Conservation (phyloP, 2,888 invertebrate genomes). For the Vesta saturnalis region DNA sequence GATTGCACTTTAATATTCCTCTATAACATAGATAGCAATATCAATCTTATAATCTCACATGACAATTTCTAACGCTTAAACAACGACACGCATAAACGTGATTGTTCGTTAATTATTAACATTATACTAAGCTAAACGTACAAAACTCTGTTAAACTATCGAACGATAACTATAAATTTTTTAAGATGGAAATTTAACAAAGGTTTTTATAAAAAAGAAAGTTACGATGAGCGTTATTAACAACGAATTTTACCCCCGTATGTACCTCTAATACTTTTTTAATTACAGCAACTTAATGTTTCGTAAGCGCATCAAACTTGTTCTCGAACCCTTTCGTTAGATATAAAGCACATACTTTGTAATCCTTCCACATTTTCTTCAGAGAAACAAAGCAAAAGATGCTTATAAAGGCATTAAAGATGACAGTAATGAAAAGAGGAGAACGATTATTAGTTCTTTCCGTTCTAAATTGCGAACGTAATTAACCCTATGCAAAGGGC, state of each 20-base stretch:
- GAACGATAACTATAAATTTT: not conserved
- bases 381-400: constrained; percentile 45
- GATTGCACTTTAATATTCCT: constrained; percentile 17
- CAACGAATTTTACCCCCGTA: constrained; percentile 13
- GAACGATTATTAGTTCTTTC: constrained; percentile 47
- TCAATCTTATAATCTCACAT: constrained; percentile 43
- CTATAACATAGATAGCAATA: constrained; percentile 15
- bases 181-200: not conserved
- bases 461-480: constrained; percentile 45
- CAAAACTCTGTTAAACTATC: not conserved
- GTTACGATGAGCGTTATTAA: constrained; percentile 14
- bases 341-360: constrained; percentile 29
- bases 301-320: constrained; percentile 38
- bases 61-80: constrained; percentile 41
- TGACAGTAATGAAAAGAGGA: constrained; percentile 46
- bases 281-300: constrained; percentile 37
- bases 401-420: constrained; percentile 48
- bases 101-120: constrained; percentile 39
- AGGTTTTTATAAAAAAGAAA: constrained; percentile 4
- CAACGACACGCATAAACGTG: constrained; percentile 46
- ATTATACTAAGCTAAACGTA: not conserved
- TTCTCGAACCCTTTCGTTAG: constrained; percentile 33
- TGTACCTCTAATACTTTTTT: constrained; percentile 36
- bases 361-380: constrained; percentile 49
- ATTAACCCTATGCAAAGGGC: constrained; percentile 44